Conservation (phyloP, 2,797 vertebrate species). For the Tarsius wallacei region DNA sequence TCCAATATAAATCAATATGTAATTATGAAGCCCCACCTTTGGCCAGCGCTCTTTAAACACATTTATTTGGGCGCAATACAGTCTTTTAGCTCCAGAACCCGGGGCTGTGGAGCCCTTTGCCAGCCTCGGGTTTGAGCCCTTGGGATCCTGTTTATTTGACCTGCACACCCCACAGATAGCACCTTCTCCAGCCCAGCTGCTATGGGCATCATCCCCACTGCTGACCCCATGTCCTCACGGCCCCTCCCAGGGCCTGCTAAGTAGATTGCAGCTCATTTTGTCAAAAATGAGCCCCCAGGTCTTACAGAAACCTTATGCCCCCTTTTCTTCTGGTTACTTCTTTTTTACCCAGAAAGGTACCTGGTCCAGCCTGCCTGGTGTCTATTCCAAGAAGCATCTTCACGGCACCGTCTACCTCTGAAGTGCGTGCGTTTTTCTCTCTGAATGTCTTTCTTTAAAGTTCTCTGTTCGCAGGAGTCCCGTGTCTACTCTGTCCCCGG, state of each 20-base stretch:
- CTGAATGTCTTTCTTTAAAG: neutral
- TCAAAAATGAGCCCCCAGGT: neutral
- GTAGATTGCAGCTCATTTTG: conserved; percentile 27
- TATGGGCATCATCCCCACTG: neutral
- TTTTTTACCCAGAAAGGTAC: neutral
- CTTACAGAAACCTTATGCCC: neutral
- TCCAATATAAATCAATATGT: conserved; percentile 77
- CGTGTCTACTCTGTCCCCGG: neutral
- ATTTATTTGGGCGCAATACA: conserved; percentile 12
- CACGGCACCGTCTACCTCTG: neutral
- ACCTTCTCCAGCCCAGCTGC: neutral
- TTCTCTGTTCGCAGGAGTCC: neutral
- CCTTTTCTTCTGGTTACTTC: neutral
- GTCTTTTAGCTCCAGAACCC: conserved; percentile 13
- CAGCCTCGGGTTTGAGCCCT: neutral
- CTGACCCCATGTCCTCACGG: neutral
- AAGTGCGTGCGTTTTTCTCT: neutral
- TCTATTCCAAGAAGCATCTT: neutral
- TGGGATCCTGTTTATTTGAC: neutral
- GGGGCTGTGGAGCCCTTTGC: neutral
- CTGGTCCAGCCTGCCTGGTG: neutral
- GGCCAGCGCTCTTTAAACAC: conserved; percentile 32
- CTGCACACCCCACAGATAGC: neutral
- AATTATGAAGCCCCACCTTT: conserved; percentile 72
- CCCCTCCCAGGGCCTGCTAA: neutral